Base-by-base conservation (phyloP, 1,140 invertebrate species). In the Meteorus sp. region DNA sequence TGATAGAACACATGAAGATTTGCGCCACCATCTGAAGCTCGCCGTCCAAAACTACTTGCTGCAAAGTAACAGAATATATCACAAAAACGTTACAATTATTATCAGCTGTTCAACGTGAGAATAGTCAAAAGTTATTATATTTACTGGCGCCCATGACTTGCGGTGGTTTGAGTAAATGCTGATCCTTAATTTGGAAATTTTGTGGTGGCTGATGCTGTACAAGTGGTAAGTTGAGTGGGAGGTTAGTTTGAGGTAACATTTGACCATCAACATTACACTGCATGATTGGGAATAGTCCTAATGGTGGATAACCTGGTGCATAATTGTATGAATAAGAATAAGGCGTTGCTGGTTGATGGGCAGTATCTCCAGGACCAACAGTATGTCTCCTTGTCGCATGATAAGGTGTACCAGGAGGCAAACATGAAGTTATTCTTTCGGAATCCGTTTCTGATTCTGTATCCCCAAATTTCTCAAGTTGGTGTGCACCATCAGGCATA, bases 1-100 rank as follows among this genome's bases (percentile, higher is more conserved):
- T 86, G 87, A 74, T 87, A 90, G 67, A 85, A 88, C 67, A 89
- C 88, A 62, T 92, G 89, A 31, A 96, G 85, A 83, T 97, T 95
- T 37, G 94, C 95, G 50, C 95, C 95, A 66, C 95, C 95, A 82
- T 98, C 95, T 4, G 94, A 97, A 45, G 95, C 95, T 69, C 95
- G 85, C 52, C 95, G 83, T 37, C 92, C 93, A 81, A 96, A 92
- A 44, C 88, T 86, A 60, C 89, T 88, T 64, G 86, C 89, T 87
- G 65, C 20, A 72, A 67, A 41, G 37, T 29, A 11, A 29, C 7
- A 13, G 20, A 20, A 19, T 37, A 25, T 45, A 41, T 43, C 41
- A 17, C 55, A 20, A 57, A 31, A 44, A 7, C 20, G 27, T 39
- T n/a, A n/a, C n/a, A n/a, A 13, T 37, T 53, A 13, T 15, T 33